phyloP scores from a whole-genome alignment of 2,888 invertebrate genomes.

The Rhamphomyia laevipes region DNA sequence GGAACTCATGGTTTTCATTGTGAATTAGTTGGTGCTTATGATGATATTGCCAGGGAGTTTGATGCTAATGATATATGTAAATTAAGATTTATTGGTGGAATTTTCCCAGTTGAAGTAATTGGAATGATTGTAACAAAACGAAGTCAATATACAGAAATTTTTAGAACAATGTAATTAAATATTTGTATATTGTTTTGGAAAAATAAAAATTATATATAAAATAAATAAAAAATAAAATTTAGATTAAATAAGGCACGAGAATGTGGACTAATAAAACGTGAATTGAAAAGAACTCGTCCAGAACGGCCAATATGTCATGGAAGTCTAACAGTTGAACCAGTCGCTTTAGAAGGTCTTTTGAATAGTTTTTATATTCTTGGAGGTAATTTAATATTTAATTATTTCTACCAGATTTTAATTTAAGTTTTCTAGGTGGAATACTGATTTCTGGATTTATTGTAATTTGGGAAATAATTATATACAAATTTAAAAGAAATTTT shows the following conservation, averaged over 20 bases:
- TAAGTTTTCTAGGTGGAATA: neutral
- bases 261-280: constrained; percentile 22
- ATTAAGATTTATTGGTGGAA: constrained; percentile 28
- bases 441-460: neutral
- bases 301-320: constrained; percentile 25
- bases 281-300: constrained; percentile 19
- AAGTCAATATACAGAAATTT: constrained; percentile 34
- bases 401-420: neutral
- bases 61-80: constrained; percentile 39
- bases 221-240: no score
- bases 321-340: constrained; percentile 25
- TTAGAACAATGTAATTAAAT: constrained; percentile 27
- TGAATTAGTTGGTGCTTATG: constrained; percentile 38
- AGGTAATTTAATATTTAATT: neutral
- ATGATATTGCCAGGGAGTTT: constrained; percentile 33
- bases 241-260: constrained; percentile 26
- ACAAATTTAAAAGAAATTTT: no score
- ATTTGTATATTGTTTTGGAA: no score
- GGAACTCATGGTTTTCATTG: constrained; percentile 41
- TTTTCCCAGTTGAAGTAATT: constrained; percentile 27
- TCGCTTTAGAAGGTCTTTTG: constrained; percentile 21
- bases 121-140: constrained; percentile 36
- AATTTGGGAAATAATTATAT: neutral
- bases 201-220: no score
- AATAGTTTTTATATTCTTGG: constrained; percentile 17